Conservation (phyloP, 1,140 invertebrate species). For the Manduca sexta region DNA sequence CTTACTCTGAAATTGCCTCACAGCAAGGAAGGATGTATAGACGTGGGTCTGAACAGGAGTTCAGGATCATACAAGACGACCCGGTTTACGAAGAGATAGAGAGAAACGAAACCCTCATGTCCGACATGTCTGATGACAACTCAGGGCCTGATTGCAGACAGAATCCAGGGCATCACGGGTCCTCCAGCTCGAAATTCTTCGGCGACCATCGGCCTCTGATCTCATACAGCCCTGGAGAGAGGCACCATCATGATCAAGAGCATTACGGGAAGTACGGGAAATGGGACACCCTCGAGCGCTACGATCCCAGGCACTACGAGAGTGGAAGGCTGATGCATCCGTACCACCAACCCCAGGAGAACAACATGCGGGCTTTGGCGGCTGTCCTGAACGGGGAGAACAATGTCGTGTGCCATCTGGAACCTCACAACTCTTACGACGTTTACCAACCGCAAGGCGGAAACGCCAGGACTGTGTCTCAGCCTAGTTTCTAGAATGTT, state of each 20-base stretch:
- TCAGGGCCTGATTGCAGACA: slow-evolving; percentile 81
- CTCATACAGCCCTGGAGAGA: slow-evolving; percentile 77
- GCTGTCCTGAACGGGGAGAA: slow-evolving; percentile 88
- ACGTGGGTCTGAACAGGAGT: slow-evolving; percentile 63
- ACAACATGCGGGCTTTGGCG: slow-evolving; percentile 78
- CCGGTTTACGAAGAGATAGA: slow-evolving; percentile 90
- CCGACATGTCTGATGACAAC: slow-evolving; percentile 86
- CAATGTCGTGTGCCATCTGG: slow-evolving; percentile 84
- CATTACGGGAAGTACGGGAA: slow-evolving; percentile 72
- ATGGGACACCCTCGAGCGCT: slow-evolving; percentile 76
- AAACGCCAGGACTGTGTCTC: slow-evolving; percentile 72
- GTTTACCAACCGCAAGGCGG: slow-evolving; percentile 73
- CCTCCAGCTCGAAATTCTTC: slow-evolving; percentile 80
- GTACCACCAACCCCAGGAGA: slow-evolving; percentile 70
- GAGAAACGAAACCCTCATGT: slow-evolving; percentile 80
- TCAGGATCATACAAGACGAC: slow-evolving; percentile 77
- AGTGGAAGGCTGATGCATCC: slow-evolving; percentile 64
- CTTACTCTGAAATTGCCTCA: slow-evolving; percentile 75
- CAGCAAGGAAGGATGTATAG: slow-evolving; percentile 67
- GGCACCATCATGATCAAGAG: slow-evolving; percentile 71
- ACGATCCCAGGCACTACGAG: slow-evolving; percentile 64
- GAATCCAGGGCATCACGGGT: slow-evolving; percentile 66
- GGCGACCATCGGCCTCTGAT: slow-evolving; percentile 86
- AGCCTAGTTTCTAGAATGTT: slow-evolving; percentile 68
- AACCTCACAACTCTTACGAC: slow-evolving; percentile 75